Percentiles rank a stretch among this genome's conserved stretches.
Conservation (phyloP, 2,113 vertebrate species). For the Xenopus borealis region DNA sequence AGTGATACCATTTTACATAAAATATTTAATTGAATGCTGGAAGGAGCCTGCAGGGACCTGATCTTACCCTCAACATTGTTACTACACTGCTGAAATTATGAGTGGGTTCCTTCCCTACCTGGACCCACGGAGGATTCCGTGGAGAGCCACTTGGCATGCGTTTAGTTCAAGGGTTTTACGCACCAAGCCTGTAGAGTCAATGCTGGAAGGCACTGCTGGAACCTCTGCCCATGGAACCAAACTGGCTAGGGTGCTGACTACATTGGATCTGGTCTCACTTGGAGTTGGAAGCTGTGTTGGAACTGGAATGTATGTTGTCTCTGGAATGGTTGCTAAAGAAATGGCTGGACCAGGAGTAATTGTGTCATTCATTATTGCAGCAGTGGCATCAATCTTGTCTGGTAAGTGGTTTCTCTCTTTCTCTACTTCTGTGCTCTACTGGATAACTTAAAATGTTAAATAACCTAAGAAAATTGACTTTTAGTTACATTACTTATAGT, state of each 20-base stretch:
- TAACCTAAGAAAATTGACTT: too few species aligned
- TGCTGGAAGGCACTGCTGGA: constrained; percentile 69
- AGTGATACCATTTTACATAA: too few species aligned
- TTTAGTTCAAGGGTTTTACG: constrained; percentile 79
- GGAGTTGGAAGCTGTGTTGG: constrained; percentile 95
- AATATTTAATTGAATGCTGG: constrained; percentile 24
- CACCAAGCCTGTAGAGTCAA: constrained; percentile 90
- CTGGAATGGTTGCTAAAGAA: constrained; percentile 91
- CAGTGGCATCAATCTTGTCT: constrained; percentile 86
- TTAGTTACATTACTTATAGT: too few species aligned
- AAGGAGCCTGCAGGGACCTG: constrained; percentile 26
- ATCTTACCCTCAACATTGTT: background rate
- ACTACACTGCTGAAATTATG: constrained; percentile 60
- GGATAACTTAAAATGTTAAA: too few species aligned
- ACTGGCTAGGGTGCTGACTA: constrained; percentile 89
- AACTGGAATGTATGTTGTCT: constrained; percentile 96
- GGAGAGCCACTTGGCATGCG: constrained; percentile 75
- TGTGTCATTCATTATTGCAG: constrained; percentile 92
- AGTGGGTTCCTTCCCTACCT: constrained; percentile 70
- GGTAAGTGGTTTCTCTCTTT: constrained; percentile 61
- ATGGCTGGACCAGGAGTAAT: constrained; percentile 96
- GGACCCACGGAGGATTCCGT: constrained; percentile 77
- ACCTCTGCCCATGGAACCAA: constrained; percentile 64
- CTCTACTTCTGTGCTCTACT: too few species aligned
- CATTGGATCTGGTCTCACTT: constrained; percentile 90